Conservation (phyloP, 1,140 invertebrate genomes). For the Drosophila mojavensis region DNA sequence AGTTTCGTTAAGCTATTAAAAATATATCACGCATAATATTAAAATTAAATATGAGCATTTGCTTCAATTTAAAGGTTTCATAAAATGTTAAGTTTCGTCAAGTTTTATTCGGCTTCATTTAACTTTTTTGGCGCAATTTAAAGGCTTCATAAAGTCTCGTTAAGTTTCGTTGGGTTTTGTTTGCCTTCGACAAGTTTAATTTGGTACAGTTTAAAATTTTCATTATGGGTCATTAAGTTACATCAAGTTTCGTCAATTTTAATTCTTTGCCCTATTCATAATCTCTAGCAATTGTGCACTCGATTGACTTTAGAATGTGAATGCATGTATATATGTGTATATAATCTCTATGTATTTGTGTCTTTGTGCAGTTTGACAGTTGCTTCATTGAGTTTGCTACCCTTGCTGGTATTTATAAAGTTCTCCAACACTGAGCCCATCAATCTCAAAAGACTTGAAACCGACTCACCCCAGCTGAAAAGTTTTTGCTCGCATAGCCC, state of each 20-base stretch:
- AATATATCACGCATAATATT: too few species aligned
- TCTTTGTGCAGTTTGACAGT: not conserved
- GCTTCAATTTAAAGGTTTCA: too few species aligned
- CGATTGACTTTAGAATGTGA: not conserved
- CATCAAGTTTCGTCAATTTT: not conserved
- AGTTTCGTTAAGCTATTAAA: conserved; percentile 7
- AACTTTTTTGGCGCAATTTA: too few species aligned
- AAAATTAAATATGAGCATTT: too few species aligned
- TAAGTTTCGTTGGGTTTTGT: conserved; percentile 4
- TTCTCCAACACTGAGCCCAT: not conserved
- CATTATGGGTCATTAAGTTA: too few species aligned
- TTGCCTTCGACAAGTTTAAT: too few species aligned
- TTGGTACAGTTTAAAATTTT: too few species aligned
- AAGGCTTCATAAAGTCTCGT: not conserved
- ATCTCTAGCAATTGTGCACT: not conserved
- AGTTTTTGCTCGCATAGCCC: conserved; percentile 8
- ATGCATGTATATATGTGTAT: too few species aligned
- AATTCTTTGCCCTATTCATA: not conserved
- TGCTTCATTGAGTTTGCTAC: conserved; percentile 9
- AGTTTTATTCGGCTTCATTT: not conserved
- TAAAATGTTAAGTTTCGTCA: not conserved
- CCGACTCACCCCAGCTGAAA: not conserved
- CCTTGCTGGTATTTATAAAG: not conserved
- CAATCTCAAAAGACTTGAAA: conserved; percentile 8
- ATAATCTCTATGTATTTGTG: not conserved